phyloP scores from a whole-genome alignment of 23 tunicate species.

The Oikopleura vanhoeffeni region DNA sequence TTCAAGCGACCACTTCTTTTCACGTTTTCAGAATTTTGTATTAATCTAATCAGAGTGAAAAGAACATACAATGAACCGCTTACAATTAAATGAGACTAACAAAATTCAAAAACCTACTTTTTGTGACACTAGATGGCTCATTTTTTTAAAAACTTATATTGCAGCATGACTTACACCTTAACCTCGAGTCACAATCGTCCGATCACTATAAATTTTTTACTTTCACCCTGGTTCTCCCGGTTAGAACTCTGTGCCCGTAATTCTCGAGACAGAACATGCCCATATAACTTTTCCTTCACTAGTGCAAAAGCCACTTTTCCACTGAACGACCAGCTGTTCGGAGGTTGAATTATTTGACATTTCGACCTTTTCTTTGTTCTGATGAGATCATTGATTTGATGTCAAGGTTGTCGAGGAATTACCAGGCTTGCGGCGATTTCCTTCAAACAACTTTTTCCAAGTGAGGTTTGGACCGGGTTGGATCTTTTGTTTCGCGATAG shows the following conservation, averaged over 20 bases:
- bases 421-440: conserved; percentile 61
- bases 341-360: conserved; percentile 54
- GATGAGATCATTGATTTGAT: conserved; percentile 81
- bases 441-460: conserved; percentile 86
- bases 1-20: too few species aligned
- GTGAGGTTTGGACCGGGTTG: conserved; percentile 91
- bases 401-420: conserved; percentile 80
- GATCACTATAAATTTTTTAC: too few species aligned
- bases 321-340: conserved; percentile 75
- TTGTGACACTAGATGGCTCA: too few species aligned
- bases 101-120: too few species aligned
- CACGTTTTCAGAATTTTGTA: too few species aligned
- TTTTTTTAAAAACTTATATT: too few species aligned
- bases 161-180: too few species aligned
- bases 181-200: too few species aligned
- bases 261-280: conserved; percentile 56
- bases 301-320: conserved; percentile 91
- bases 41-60: too few species aligned
- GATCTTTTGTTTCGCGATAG: conserved; percentile 94
- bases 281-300: conserved; percentile 58
- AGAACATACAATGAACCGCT: too few species aligned
- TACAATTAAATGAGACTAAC: too few species aligned
- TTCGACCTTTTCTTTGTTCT: conserved; percentile 52
- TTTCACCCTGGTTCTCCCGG: too few species aligned
- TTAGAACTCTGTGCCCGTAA: conserved; percentile 51